Base-by-base conservation (phyloP, 1,140 invertebrate species). In the Stenopsyche tienmushanensis region DNA sequence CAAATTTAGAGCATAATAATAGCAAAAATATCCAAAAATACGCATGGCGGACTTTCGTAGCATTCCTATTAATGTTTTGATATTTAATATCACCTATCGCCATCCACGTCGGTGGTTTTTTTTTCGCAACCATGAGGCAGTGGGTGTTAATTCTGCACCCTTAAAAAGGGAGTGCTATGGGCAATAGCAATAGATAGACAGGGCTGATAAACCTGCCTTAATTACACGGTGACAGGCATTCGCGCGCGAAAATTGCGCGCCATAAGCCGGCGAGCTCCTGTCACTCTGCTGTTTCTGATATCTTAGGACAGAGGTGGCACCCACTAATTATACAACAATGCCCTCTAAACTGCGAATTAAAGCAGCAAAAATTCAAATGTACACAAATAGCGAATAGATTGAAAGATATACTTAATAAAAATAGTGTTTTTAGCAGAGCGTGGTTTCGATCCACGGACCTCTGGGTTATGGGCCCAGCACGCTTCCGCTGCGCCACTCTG, bases 371-470 rank as follows among this genome's bases (percentile, higher is more conserved):
- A n/a, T n/a, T n/a, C n/a, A n/a, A n/a, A n/a, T n/a, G n/a, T n/a
- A n/a, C n/a, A n/a, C n/a, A n/a, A n/a, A n/a, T n/a, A n/a, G n/a
- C n/a, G n/a, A n/a, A n/a, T n/a, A n/a, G n/a, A n/a, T n/a, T n/a
- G n/a, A n/a, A n/a, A n/a, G n/a, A n/a, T n/a, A n/a, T n/a, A n/a
- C n/a, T n/a, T n/a, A n/a, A n/a, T n/a, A n/a, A n/a, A n/a, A n/a
- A n/a, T n/a, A n/a, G n/a, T n/a, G n/a, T n/a, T n/a, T n/a, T 72
- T 92, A 93, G 90, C 90, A 93, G 90, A 91, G 88, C 89, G 89
- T 92, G 88, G 91, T 93, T 93, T 93, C 90, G 90, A 94, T 93
- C 91, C 88, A 91, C 90, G 89, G 91, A 93, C 91, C 91, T 93
- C 90, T 93, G 91, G 88, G 88, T 90, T 90, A 91, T 91, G 89